phyloP scores from a whole-genome alignment of 2,888 invertebrate species.

The Phyto melanocephala region DNA sequence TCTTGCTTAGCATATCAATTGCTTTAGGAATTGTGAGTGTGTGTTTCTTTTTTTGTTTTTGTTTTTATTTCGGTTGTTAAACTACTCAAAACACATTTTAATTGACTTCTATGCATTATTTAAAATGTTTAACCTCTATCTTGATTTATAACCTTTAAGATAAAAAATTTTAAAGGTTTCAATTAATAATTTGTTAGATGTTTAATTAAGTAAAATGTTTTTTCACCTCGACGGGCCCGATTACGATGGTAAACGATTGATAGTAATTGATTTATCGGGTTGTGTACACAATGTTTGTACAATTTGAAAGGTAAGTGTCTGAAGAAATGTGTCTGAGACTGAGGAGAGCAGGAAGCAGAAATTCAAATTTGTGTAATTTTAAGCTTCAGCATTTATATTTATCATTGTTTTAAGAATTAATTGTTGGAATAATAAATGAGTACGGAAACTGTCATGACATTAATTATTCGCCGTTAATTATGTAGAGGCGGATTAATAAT shows the following conservation, averaged over 20 bases:
- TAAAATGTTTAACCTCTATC: conserved; percentile 11
- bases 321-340: not conserved
- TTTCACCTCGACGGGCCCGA: not conserved
- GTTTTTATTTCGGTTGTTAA: conserved; percentile 25
- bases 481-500: no score
- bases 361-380: not conserved
- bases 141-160: conserved; percentile 54
- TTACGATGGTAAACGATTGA: not conserved
- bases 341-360: not conserved
- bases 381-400: not conserved
- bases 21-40: conserved; percentile 9
- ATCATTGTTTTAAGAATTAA: no score
- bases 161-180: conserved; percentile 28
- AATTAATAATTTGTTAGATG: conserved; percentile 37
- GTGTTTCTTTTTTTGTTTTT: not conserved
- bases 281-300: not conserved
- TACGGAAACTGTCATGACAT: no score
- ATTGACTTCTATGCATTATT: conserved; percentile 37
- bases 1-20: conserved; percentile 40
- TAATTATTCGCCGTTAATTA: no score
- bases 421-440: no score
- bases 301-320: not conserved
- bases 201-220: conserved; percentile 14
- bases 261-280: conserved; percentile 26
- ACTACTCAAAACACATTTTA: conserved; percentile 45